These are phyloP conservation scores for Anniella stebbinsi DNA, from an alignment of 2,797 vertebrate genomes.

Conservation along the genomic window DNA sequence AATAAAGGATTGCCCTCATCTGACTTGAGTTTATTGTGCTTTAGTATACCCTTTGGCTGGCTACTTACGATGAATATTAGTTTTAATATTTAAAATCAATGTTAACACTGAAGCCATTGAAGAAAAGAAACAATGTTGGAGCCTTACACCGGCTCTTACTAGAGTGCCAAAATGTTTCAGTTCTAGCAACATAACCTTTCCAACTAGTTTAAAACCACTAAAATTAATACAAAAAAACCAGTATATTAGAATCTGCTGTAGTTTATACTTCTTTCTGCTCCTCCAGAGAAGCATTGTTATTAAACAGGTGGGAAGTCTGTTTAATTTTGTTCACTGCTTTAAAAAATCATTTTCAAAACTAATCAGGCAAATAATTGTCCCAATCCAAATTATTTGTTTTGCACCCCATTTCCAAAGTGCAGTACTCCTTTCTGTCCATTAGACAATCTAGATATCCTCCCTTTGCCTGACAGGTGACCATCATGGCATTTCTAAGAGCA, in stretches of 20 bases:
- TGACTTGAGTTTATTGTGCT: neutral
- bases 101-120: conserved; percentile 6
- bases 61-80: neutral
- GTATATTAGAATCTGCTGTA: too few species aligned
- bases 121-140: conserved; percentile 31
- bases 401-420: neutral
- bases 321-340: conserved; percentile 69
- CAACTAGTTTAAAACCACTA: conserved; percentile 48
- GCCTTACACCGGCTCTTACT: conserved; percentile 45
- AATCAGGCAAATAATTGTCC: conserved; percentile 15
- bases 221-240: too few species aligned
- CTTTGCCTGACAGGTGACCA: neutral
- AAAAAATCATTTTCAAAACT: conserved; percentile 33
- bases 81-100: conserved; percentile 44
- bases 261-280: conserved; percentile 72
- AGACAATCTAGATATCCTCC: conserved; percentile 7
- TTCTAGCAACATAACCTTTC: conserved; percentile 47
- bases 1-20: neutral
- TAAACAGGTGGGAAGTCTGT: conserved; percentile 70
- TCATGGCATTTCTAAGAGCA: neutral
- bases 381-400: neutral
- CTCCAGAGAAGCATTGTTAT: conserved; percentile 71
- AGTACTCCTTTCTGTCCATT: neutral
- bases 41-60: neutral
- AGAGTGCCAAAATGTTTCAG: conserved; percentile 49